phyloP scores from a whole-genome alignment of 2,113 vertebrate genomes.

The Trinectes maculatus region DNA sequence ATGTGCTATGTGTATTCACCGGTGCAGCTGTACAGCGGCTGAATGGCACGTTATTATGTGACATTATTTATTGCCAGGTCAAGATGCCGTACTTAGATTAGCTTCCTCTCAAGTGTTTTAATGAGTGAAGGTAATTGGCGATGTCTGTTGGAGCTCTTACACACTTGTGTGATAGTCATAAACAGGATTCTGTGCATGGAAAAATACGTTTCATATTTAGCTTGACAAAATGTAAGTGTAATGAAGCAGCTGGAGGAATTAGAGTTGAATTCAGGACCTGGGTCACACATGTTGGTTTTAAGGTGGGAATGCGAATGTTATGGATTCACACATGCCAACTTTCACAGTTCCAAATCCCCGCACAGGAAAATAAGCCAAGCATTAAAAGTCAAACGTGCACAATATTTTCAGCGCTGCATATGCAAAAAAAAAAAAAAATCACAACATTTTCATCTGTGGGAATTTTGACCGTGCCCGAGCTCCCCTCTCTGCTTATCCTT shows the following conservation, averaged over 20 bases:
- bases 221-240: constrained; percentile 11
- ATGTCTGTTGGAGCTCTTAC: constrained; percentile 27
- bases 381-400: constrained; percentile 27
- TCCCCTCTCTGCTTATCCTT: constrained; percentile 49
- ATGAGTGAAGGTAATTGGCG: constrained; percentile 56
- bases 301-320: neutral
- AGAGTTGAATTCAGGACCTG: constrained; percentile 3
- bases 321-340: constrained; percentile 11
- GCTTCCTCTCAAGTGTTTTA: constrained; percentile 39
- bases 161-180: constrained; percentile 29
- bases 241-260: constrained; percentile 2
- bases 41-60: constrained; percentile 29
- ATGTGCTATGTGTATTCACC: constrained; percentile 1
- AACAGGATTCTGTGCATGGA: neutral
- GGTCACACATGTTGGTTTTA: constrained; percentile 19
- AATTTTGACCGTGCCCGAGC: constrained; percentile 43
- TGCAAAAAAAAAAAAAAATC: constrained; percentile 52
- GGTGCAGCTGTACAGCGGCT: neutral
- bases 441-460: constrained; percentile 46
- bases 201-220: neutral
- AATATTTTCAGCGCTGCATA: constrained; percentile 44
- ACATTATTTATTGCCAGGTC: constrained; percentile 43
- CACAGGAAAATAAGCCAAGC: neutral
- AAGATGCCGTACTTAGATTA: constrained; percentile 45
- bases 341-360: constrained; percentile 8